Evolutionary conservation across 2,113 vertebrate genomes (phyloP).

Genomic region (Cyprinodon brontotheroides): DNA sequence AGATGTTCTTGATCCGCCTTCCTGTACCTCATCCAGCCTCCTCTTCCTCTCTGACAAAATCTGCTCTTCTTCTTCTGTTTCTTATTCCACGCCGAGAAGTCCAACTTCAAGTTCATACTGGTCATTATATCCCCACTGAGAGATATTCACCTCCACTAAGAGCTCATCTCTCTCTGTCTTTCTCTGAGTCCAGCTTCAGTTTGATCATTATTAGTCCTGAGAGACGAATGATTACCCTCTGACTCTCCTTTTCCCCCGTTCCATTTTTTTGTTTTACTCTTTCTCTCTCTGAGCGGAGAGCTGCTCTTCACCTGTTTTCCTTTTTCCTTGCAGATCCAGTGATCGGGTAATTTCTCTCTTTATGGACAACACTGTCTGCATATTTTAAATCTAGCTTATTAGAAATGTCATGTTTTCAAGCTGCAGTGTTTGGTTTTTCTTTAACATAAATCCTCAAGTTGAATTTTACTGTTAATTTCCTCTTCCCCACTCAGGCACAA

Average conservation of each 20-base stretch:
- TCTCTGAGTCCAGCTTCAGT: conserved; percentile 46
- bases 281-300: not conserved
- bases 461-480: no score
- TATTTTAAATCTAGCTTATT: no score
- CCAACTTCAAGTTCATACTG: conserved; percentile 55
- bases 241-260: conserved; percentile 8
- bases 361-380: no score
- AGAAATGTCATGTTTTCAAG: no score
- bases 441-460: no score
- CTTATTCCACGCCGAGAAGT: conserved; percentile 43
- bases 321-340: not conserved
- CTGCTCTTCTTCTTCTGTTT: conserved; percentile 25
- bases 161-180: conserved; percentile 60
- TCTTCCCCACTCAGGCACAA: no score
- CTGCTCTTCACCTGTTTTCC: conserved; percentile 7
- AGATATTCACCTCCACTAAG: conserved; percentile 62
- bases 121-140: conserved; percentile 66
- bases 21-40: not conserved
- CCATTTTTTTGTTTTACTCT: conserved; percentile 11
- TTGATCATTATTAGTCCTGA: conserved; percentile 59
- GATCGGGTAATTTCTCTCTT: not conserved
- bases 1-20: conserved; percentile 6
- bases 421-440: no score
- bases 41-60: conserved; percentile 17
- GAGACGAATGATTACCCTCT: conserved; percentile 56